Evolutionary conservation across 2,113 vertebrate species (phyloP).

Genomic region (Menura novaehollandiae): DNA sequence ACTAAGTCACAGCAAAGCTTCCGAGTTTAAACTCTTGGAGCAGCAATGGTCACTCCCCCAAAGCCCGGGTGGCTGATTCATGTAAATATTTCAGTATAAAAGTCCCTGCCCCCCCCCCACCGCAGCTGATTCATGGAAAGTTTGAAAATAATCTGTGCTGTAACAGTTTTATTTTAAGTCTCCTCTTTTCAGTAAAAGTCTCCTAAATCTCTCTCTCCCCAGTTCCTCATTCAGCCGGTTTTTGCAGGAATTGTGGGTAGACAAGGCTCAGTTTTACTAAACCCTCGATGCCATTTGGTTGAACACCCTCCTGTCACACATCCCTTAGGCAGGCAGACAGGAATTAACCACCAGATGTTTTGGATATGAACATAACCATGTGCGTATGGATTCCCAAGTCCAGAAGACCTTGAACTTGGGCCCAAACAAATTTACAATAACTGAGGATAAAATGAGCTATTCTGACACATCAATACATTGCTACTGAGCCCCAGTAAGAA

Average conservation of each 20-base stretch:
- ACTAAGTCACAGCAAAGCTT: background rate
- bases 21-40: background rate
- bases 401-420: background rate
- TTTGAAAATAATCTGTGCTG: accelerated
- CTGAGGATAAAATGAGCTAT: background rate
- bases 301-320: background rate
- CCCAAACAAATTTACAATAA: background rate
- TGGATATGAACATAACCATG: accelerated
- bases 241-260: background rate
- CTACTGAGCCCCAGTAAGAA: background rate
- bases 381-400: background rate
- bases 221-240: background rate
- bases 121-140: background rate
- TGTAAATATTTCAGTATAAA: constrained; percentile 50
- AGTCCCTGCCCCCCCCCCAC: constrained; percentile 5
- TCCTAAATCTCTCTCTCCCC: too few relatives aligned
- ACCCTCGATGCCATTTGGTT: accelerated
- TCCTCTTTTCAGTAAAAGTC: background rate
- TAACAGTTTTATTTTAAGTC: background rate
- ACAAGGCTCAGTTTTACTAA: background rate
- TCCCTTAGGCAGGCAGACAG: background rate
- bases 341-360: background rate
- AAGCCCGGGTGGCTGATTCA: constrained; percentile 25
- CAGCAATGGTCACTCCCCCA: background rate
- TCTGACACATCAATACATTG: background rate